These are phyloP conservation scores for Lasaia peninsularis DNA, from an alignment of 1,140 invertebrate genomes.

Conservation along the genomic window DNA sequence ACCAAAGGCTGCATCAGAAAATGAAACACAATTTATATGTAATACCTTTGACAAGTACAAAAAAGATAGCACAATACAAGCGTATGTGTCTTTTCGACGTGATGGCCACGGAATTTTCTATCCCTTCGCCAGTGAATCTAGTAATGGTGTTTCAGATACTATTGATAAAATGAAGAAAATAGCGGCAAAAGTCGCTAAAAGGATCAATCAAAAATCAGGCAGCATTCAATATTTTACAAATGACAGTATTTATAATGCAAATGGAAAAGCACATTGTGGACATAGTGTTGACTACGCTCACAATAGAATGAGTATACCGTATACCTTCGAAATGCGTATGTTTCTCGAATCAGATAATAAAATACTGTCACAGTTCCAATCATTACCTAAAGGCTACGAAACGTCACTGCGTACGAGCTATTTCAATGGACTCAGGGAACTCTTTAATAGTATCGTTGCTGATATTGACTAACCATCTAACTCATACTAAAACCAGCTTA, in stretches of 20 bases:
- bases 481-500: not conserved
- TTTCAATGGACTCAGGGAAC: slow-evolving; percentile 53
- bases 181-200: slow-evolving; percentile 38
- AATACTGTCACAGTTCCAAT: slow-evolving; percentile 53
- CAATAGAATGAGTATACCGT: slow-evolving; percentile 32
- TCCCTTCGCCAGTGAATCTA: slow-evolving; percentile 34
- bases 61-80: slow-evolving; percentile 31
- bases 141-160: slow-evolving; percentile 14
- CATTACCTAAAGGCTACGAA: slow-evolving; percentile 45
- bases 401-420: slow-evolving; percentile 45
- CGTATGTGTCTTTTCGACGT: slow-evolving; percentile 52
- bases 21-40: slow-evolving; percentile 51
- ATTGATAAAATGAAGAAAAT: slow-evolving; percentile 28
- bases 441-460: slow-evolving; percentile 42
- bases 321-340: slow-evolving; percentile 56
- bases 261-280: slow-evolving; percentile 47
- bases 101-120: slow-evolving; percentile 55
- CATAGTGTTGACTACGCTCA: slow-evolving; percentile 60
- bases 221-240: slow-evolving; percentile 46
- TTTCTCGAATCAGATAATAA: slow-evolving; percentile 41
- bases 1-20: slow-evolving; percentile 35
- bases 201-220: slow-evolving; percentile 52
- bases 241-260: slow-evolving; percentile 43
- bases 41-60: slow-evolving; percentile 44
- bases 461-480: slow-evolving; percentile 33